Conservation (phyloP, 1,140 invertebrate species). For the Drosophila kurseongensis region DNA sequence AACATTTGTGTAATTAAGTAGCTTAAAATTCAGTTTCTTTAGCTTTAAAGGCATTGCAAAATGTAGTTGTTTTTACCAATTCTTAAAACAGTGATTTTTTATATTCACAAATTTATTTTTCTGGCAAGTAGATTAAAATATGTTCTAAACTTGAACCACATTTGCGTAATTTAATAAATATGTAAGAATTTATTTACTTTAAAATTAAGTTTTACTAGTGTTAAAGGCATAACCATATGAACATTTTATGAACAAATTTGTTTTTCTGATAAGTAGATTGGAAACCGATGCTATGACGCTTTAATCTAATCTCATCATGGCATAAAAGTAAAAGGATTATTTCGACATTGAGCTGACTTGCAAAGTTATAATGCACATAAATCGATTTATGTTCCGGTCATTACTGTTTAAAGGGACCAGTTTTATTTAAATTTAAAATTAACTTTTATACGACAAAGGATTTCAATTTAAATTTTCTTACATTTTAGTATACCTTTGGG, state of each 20-base stretch:
- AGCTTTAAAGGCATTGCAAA: too few species aligned
- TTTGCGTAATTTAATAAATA: too few species aligned
- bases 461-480: slow-evolving; percentile 22
- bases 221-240: too few species aligned
- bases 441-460: slow-evolving; percentile 36
- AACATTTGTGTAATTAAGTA: not conserved
- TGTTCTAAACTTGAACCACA: too few species aligned
- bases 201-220: not conserved
- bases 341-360: slow-evolving; percentile 24
- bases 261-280: not conserved
- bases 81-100: too few species aligned
- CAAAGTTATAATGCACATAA: slow-evolving; percentile 9
- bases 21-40: too few species aligned
- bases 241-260: too few species aligned
- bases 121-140: too few species aligned
- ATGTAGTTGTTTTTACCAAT: too few species aligned
- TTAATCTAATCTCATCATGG: slow-evolving; percentile 9
- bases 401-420: slow-evolving; percentile 47
- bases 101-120: too few species aligned
- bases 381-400: slow-evolving; percentile 24
- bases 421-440: slow-evolving; percentile 44
- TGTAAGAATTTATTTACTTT: too few species aligned
- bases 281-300: not conserved
- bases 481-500: slow-evolving; percentile 11
- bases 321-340: slow-evolving; percentile 4